Percentiles rank a stretch among this genome's conserved stretches.
phyloP scores from a whole-genome alignment of 2,113 vertebrate species.

The Protobothrops flavoviridis region DNA sequence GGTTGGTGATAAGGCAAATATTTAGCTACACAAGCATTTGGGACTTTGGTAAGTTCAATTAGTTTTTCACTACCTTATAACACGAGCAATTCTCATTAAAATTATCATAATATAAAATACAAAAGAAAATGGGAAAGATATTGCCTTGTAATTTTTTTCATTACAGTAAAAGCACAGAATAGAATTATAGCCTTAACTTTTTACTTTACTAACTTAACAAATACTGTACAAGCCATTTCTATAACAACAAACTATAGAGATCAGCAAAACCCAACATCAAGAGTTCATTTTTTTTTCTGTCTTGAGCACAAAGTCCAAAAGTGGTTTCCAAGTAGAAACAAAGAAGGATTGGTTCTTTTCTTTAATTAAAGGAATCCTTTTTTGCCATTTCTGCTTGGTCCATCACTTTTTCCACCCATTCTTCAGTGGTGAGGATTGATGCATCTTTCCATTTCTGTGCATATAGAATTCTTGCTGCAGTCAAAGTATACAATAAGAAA shows the following conservation, averaged over 20 bases:
- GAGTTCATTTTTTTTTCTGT: not conserved
- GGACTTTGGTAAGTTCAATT: not conserved
- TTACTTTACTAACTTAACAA: not conserved
- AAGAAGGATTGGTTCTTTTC: not conserved
- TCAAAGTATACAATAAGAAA: not conserved
- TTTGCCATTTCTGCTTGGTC: not conserved
- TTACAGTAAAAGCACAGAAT: not conserved
- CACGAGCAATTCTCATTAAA: not conserved
- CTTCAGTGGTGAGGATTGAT: not conserved
- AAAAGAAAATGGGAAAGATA: not conserved
- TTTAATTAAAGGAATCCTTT: not conserved
- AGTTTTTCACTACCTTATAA: not conserved
- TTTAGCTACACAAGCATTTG: not conserved
- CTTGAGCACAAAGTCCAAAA: not conserved
- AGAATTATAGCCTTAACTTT: not conserved
- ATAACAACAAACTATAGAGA: not conserved
- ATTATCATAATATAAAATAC: not conserved
- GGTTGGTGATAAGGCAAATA: not conserved
- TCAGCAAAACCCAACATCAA: not conserved
- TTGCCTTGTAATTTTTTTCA: not conserved
- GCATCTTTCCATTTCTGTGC: not conserved
- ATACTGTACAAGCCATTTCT: not conserved
- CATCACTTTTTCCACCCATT: not conserved
- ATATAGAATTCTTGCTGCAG: not conserved
- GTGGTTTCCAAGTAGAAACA: not conserved